phyloP scores from a whole-genome alignment of 2,113 vertebrate genomes.

The Salvelinus namaycush region DNA sequence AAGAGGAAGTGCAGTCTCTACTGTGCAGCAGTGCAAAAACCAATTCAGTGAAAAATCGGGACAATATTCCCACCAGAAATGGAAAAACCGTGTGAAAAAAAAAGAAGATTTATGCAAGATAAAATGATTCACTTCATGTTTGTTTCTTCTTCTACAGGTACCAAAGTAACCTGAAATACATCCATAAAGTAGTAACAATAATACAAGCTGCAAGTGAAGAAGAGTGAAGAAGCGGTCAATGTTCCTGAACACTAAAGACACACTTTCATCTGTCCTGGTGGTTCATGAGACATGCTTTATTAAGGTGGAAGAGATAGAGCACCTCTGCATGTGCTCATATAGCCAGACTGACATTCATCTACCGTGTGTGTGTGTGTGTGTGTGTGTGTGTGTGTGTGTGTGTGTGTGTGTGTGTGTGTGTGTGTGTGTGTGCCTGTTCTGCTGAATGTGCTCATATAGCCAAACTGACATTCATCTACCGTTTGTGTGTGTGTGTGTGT shows the following conservation, averaged over 20 bases:
- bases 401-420: no score
- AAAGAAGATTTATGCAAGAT: slow-evolving; percentile 27
- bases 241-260: not conserved
- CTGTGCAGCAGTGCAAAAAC: slow-evolving; percentile 2
- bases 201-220: not conserved
- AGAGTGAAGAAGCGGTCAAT: not conserved
- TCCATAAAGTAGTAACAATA: not conserved
- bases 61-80: slow-evolving; percentile 27
- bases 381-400: no score
- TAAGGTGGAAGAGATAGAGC: slow-evolving; percentile 52
- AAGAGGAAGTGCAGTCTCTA: slow-evolving; percentile 10
- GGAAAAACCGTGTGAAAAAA: slow-evolving; percentile 24
- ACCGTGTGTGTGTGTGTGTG: no score
- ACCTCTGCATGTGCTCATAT: no score
- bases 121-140: slow-evolving; percentile 55
- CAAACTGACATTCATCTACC: no score
- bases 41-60: slow-evolving; percentile 8
- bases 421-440: no score
- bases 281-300: slow-evolving; percentile 54
- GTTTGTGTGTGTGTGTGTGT: no score
- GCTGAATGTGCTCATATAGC: no score
- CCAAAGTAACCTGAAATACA: not conserved
- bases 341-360: no score
- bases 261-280: slow-evolving; percentile 33
- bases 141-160: not conserved